Evolutionary conservation across 2,888 invertebrate species (phyloP), one percentile per base, ranked within the genome.

Genomic region (Exocentrus adspersus): DNA sequence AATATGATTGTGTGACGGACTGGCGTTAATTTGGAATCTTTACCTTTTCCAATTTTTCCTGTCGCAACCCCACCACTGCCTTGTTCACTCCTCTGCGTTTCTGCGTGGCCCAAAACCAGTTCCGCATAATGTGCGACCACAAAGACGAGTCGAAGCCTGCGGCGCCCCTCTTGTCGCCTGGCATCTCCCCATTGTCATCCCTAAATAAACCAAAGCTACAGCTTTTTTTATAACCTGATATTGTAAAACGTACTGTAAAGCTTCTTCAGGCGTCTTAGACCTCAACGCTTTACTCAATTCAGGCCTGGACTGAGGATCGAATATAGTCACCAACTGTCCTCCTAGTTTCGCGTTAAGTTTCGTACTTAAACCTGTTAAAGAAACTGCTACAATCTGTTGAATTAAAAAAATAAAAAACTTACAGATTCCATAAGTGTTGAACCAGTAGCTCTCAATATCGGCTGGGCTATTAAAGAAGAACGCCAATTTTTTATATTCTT

Each of bases 81-180:
- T 30, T 37, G 37, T 37, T 12, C 16, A 24, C 2, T 2, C 1
- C 4, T 14, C 5, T 41, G 2, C 2, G 41, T 20, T 32, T 7
- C 17, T 45, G 37, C 59, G 42, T 43, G 37, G 69, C 78, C 86
- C 86, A 86, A 24, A 85, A 85, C 91, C 91, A 91, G 71, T 89
- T 90, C 12, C 88, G 84, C 63, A 87, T 86, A 2, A 89, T 78
- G 74, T 90, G 89, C 0, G 88, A 82, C 82, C 88, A 92, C 16
- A 92, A 82, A 0, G 87, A 84, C 0, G 92, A 90, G 77, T 92
- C 91, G 0, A 92, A 82, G 0, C 93, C 92, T 10, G 87, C 91
- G 0, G 92, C 91, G 1, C 92, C 92, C 59, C 85, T 82, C 2
- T 84, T 84, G 82, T 94, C 92, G 0, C 94, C 94, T 0, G 92